Base-by-base conservation (phyloP, 2,797 vertebrate genomes). In the Neosalanx taihuensis region DNA sequence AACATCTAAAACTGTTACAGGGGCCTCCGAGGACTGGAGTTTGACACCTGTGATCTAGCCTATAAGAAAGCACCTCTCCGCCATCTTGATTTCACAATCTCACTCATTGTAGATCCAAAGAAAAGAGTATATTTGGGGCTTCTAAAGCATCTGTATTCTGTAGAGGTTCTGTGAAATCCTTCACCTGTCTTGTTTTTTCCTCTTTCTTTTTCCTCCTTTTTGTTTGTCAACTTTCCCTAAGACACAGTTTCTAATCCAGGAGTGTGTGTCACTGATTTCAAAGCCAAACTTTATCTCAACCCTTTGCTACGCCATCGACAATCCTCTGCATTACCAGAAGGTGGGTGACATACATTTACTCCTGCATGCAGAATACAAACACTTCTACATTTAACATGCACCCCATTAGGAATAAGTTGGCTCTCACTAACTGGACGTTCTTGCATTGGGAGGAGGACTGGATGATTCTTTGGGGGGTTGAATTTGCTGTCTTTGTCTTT, bases 231-330 rank as follows among this genome's bases (percentile, higher is more conserved):
- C 51, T 56, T 56, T 56, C 51, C 51, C 18, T 56, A 88, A 98
- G 97, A 99, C 97, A 92, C 97, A 99, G 80, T 99, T 99, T 99
- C 93, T 99, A 95, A 99, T 99, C 91, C 98, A 99, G 93, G 97
- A 99, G 97, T 99, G 97, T 91, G 95, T 95, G 67, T 97, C 94
- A 72, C 93, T 99, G 91, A 99, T 99, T 86, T 98, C 97, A 56
- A 99, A 99, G 93, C 98, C 98, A 90, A 99, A 99, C 88, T 99
- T 99, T 93, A 98, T 99, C 91, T 98, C 97, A 68, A 99, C 97
- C 78, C 92, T 99, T 83, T 99, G 97, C 72, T 99, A 99, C 95
- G 96, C 98, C 91, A 95, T 99, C 90, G 97, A 99, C 95, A 98
- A 98, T 94, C 98, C 98, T n/a, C 92, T 99, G 89, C 98, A 99